Evolutionary conservation across 1,140 invertebrate genomes (phyloP), one percentile per base, ranked within the genome.

Genomic region (Neoseiulus cucumeris): DNA sequence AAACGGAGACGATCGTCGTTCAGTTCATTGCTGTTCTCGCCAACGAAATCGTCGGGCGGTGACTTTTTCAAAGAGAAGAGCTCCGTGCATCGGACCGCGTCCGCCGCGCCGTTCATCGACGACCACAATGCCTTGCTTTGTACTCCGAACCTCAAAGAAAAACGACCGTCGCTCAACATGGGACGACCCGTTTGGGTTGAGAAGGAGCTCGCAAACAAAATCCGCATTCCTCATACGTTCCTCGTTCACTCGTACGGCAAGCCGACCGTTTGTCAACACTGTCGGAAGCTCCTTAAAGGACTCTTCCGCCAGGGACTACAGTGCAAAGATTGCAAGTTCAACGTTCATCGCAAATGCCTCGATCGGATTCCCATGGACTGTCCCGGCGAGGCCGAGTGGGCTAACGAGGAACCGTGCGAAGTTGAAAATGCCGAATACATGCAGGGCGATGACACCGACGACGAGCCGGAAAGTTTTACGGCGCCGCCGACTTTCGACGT

Each of bases 321-420:
- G 75, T 98, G 95, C 76, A 89, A 91, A 79, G 80, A 80, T 65
- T 98, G 94, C 75, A 91, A 92, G 75, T 96, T 92, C 77, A 98
- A 98, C 80, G 90, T 87, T 67, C 94, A 98, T 77, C 91, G 95
- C 75, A 97, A 96, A 77, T 98, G 94, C 77, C 82, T 91, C 68
- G 87, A 91, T 28, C 85, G 86, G 77, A 87, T 97, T 69, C 90
- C 92, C 18, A 94, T 91, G 78, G 90, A 97, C 76, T 98, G 94
- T 79, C 85, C 87, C 20, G 93, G 90, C 17, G 91, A 96, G 76
- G 74, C 76, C 17, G 75, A 76, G 69, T 72, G 67, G 68, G 64
- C 51, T 1, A 59, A 59, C 51, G 51, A 59, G 9, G 51, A 59
- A 25, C 51, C 51, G 33, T 25, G 25, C 22, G 51, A 59, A 20